phyloP scores from a whole-genome alignment of 2,113 vertebrate species.

The Plectropomus leopardus region DNA sequence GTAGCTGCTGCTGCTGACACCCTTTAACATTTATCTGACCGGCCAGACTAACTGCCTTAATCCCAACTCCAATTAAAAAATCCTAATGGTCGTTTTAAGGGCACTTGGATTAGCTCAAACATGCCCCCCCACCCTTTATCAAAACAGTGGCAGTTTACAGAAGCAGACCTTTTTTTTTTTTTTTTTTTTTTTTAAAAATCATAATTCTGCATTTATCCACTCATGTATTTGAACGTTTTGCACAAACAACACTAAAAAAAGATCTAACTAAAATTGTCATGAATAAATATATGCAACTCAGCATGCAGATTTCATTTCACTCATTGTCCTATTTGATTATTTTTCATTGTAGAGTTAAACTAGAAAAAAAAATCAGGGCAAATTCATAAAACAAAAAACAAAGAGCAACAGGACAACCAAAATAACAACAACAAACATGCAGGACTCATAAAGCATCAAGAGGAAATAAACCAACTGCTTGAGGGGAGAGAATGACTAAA shows the following conservation, averaged over 20 bases:
- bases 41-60: slow-evolving; percentile 72
- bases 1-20: slow-evolving; percentile 59
- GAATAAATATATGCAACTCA: slow-evolving; percentile 2
- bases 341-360: slow-evolving; percentile 9
- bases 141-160: slow-evolving; percentile 59
- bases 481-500: slow-evolving; percentile 81
- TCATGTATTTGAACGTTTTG: slow-evolving; percentile 1
- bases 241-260: not conserved
- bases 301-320: not conserved
- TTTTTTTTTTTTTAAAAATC: no score
- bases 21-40: slow-evolving; percentile 74
- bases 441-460: slow-evolving; percentile 75
- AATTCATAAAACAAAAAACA: slow-evolving; percentile 14
- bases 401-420: slow-evolving; percentile 42
- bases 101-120: slow-evolving; percentile 70
- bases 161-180: not conserved
- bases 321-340: not conserved
- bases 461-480: slow-evolving; percentile 81
- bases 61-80: slow-evolving; percentile 78
- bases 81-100: slow-evolving; percentile 66
- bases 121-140: slow-evolving; percentile 49
- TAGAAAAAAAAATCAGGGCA: not conserved
- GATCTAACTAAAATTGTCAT: not conserved
- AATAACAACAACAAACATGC: slow-evolving; percentile 72
- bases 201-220: not conserved